These are phyloP conservation scores for Drosophila bipectinata DNA, from an alignment of 1,140 invertebrate species.

Conservation along the genomic window DNA sequence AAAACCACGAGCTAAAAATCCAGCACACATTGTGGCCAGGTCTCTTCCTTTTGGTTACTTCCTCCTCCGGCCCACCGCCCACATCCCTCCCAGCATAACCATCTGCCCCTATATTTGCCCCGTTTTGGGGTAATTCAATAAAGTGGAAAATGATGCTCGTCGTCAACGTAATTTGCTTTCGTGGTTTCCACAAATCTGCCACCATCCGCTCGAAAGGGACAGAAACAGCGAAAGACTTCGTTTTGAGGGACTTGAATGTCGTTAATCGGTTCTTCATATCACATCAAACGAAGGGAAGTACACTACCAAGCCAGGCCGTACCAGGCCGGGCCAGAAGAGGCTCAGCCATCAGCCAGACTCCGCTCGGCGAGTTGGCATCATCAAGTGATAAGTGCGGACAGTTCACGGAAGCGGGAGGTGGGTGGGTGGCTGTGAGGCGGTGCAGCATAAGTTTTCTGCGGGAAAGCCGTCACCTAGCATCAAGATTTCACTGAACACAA, in stretches of 20 bases:
- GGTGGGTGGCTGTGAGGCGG: background rate
- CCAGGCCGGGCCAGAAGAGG: background rate
- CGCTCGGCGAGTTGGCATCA: slow-evolving; percentile 38
- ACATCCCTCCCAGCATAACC: background rate
- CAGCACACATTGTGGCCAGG: slow-evolving; percentile 59
- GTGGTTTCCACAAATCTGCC: slow-evolving; percentile 73
- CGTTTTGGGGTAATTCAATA: slow-evolving; percentile 74
- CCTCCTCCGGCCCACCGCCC: background rate
- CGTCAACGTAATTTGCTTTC: slow-evolving; percentile 78
- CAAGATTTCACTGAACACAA: slow-evolving; percentile 12
- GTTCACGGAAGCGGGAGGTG: slow-evolving; percentile 1
- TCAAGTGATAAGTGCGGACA: slow-evolving; percentile 45
- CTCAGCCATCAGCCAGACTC: slow-evolving; percentile 2
- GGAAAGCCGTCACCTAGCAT: slow-evolving; percentile 4
- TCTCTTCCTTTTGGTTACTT: slow-evolving; percentile 1
- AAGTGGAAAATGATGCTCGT: slow-evolving; percentile 80
- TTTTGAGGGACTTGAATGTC: slow-evolving; percentile 62
- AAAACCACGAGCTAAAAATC: background rate
- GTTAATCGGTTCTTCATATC: slow-evolving; percentile 82
- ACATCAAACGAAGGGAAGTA: slow-evolving; percentile 56
- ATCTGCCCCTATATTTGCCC: slow-evolving; percentile 12
- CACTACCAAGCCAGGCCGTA: background rate
- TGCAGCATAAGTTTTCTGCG: slow-evolving; percentile 8
- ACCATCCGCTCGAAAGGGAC: slow-evolving; percentile 29
- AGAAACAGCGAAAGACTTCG: slow-evolving; percentile 19